Conservation (phyloP, 2,113 vertebrate species). For the Thunnus thynnus region DNA sequence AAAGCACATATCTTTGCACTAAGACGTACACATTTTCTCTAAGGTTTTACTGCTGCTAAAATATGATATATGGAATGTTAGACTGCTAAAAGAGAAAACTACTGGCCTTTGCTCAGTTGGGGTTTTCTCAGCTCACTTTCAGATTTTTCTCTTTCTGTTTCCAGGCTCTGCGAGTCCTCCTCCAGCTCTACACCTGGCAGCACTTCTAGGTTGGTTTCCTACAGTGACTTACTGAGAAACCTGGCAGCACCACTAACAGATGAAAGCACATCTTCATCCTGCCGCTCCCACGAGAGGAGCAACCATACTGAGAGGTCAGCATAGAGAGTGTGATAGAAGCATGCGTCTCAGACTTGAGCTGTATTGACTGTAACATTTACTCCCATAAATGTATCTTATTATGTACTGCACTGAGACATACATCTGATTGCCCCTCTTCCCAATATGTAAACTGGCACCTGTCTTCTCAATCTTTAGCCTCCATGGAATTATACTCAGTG, state of each 20-base stretch:
- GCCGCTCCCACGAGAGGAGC: too few species aligned
- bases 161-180: constrained; percentile 76
- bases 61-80: too few species aligned
- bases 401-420: too few species aligned
- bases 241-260: constrained; percentile 65
- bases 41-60: too few species aligned
- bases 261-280: neutral
- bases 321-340: neutral
- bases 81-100: neutral
- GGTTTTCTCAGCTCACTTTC: neutral
- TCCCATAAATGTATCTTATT: too few species aligned
- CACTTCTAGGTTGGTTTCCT: constrained; percentile 70
- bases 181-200: constrained; percentile 44
- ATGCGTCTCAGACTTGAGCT: neutral
- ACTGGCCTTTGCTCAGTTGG: neutral
- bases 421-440: too few species aligned
- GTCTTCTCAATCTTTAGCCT: too few species aligned
- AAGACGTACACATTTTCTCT: too few species aligned
- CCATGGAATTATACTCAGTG: too few species aligned
- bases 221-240: constrained; percentile 75
- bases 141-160: constrained; percentile 8
- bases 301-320: constrained; percentile 26
- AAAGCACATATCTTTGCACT: too few species aligned
- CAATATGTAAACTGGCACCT: too few species aligned
- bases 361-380: neutral